Evolutionary conservation across 1,140 invertebrate genomes (phyloP).

Genomic region (Dermatophagoides farinae): DNA sequence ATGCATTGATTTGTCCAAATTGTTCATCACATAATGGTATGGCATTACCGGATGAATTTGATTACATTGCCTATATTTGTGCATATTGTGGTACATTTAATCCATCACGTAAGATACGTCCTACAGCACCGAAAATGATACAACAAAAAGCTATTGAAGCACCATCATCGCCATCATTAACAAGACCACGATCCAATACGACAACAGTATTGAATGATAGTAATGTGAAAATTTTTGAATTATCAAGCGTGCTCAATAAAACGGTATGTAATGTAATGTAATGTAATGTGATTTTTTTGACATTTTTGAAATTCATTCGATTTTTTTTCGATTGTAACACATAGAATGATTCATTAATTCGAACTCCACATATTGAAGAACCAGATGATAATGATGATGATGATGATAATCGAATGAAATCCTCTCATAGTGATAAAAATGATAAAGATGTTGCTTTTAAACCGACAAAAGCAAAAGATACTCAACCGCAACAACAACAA

Average conservation of each 20-base stretch:
- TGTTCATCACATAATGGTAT: slow-evolving; percentile 90
- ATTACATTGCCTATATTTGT: slow-evolving; percentile 70
- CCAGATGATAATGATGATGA: background rate
- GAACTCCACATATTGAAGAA: background rate
- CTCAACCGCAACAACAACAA: too few species aligned
- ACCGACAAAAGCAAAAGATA: too few species aligned
- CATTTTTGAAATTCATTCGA: too few species aligned
- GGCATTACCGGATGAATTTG: slow-evolving; percentile 87
- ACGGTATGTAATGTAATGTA: too few species aligned
- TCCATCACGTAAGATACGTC: slow-evolving; percentile 11
- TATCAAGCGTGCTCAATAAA: too few species aligned
- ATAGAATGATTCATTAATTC: too few species aligned
- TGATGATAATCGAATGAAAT: too few species aligned
- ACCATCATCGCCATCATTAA: background rate
- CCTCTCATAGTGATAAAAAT: too few species aligned
- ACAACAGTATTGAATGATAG: background rate
- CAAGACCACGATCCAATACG: background rate
- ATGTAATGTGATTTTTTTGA: too few species aligned
- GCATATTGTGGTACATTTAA: slow-evolving; percentile 68
- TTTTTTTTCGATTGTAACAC: too few species aligned
- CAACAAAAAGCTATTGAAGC: background rate
- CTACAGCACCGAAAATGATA: background rate
- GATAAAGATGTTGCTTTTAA: too few species aligned
- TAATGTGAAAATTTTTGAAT: background rate
- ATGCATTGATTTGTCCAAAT: slow-evolving; percentile 73